Percentiles rank a stretch among this genome's conserved stretches.
phyloP scores from a whole-genome alignment of 2,797 vertebrate species.

The Arremon brunneinucha region DNA sequence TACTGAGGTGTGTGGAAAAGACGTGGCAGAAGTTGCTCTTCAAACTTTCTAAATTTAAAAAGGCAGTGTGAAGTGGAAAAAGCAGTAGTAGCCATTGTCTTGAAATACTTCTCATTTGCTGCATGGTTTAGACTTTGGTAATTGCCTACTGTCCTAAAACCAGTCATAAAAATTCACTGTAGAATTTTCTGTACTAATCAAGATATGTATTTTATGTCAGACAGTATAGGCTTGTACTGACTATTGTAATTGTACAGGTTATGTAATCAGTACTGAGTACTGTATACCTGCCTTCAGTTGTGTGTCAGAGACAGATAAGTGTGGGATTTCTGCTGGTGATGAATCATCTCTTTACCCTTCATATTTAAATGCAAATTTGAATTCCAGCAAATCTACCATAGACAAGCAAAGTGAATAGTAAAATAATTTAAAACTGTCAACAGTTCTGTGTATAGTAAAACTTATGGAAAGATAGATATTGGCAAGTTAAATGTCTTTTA shows the following conservation, averaged over 20 bases:
- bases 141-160: neutral
- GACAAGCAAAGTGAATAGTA: neutral
- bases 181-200: neutral
- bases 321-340: neutral
- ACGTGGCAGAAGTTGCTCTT: neutral
- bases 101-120: neutral
- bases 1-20: neutral
- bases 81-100: neutral
- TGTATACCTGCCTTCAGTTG: neutral
- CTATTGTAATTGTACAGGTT: neutral
- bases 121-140: neutral
- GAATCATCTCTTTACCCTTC: neutral
- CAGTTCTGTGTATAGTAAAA: neutral
- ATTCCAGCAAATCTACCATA: neutral
- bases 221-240: neutral
- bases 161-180: neutral
- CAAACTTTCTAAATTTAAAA: neutral
- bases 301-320: neutral
- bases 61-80: neutral
- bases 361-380: neutral
- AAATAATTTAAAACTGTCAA: neutral
- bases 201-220: neutral
- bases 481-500: neutral
- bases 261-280: neutral
- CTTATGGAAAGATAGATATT: neutral